A percentile compares a stretch with the other conserved stretches of the same genome.
phyloP scores from a whole-genome alignment of 2,113 vertebrate genomes.

The Colius striatus region DNA sequence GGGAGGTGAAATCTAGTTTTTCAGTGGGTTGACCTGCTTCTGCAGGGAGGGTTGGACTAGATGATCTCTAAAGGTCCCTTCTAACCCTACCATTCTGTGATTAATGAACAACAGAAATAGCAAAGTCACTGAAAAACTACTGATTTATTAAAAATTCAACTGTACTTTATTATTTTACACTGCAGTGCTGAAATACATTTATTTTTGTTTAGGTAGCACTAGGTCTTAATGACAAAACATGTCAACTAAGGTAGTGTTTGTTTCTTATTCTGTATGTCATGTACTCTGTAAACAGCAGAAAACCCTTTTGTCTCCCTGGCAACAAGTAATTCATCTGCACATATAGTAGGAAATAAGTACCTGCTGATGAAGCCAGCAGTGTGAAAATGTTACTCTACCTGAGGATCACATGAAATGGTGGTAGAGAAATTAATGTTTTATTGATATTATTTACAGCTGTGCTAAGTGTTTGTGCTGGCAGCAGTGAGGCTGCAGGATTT shows the following conservation, averaged over 20 bases:
- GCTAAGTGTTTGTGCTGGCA: background rate
- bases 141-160: background rate
- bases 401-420: background rate
- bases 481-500: background rate
- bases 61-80: too few relatives aligned
- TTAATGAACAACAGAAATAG: background rate
- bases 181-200: background rate
- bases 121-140: background rate
- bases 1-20: background rate
- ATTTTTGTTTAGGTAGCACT: background rate
- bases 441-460: background rate
- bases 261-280: conserved; percentile 24
- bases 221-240: background rate
- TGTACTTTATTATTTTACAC: background rate
- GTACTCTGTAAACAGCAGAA: background rate
- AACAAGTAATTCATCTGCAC: conserved; percentile 44
- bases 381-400: background rate
- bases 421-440: background rate
- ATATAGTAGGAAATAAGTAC: conserved; percentile 11
- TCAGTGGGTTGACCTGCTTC: background rate
- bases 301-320: conserved; percentile 38
- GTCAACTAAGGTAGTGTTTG: background rate
- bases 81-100: background rate
- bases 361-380: background rate
- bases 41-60: too few relatives aligned